Evolutionary conservation across 2,888 invertebrate species (phyloP), one percentile per base, ranked within the genome.

Genomic region (Lasioglossum leucozonium): DNA sequence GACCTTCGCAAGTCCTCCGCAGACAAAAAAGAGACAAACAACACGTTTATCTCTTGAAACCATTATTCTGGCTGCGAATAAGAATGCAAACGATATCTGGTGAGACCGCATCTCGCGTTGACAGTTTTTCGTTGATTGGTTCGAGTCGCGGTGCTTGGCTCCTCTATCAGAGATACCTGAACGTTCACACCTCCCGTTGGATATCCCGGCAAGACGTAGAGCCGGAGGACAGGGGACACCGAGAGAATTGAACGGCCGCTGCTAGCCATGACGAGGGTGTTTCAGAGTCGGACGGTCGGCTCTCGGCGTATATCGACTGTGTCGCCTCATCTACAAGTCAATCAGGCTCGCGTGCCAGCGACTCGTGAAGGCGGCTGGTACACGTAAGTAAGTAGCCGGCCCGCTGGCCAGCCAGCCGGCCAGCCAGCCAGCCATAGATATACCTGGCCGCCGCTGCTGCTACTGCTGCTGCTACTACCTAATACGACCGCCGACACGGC

Each of bases 261-360:
- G 82, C 67, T 65, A 77, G 76, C 67, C 76, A 67, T 51, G 73
- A 78, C 74, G 79, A 72, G 72, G 84, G 82, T 87, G 86, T 89
- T 87, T 79, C 84, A 77, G 81, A 87, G 72, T 85, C 87, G 90
- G 88, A 86, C 89, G 86, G 79, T 74, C 58, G 87, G 85, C 80
- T 81, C 82, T 84, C 34, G 88, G 89, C 84, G 90, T 90, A 92
- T 93, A 95, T 94, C 93, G 94, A 94, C 94, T 94, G 93, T 94
- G 93, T 94, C 93, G 93, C 93, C 94, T 95, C 95, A 95, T 95
- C 95, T 95, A 95, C 95, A 95, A 95, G 95, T 95, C 95, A 95
- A 95, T 95, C 94, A 94, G 92, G 93, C 92, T 95, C 92, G 95
- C 95, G 95, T 95, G 95, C 91, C 91, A 89, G 86, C 86, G 87